Evolutionary conservation across 2,797 vertebrate species (phyloP).

Genomic region (Pterois miles): DNA sequence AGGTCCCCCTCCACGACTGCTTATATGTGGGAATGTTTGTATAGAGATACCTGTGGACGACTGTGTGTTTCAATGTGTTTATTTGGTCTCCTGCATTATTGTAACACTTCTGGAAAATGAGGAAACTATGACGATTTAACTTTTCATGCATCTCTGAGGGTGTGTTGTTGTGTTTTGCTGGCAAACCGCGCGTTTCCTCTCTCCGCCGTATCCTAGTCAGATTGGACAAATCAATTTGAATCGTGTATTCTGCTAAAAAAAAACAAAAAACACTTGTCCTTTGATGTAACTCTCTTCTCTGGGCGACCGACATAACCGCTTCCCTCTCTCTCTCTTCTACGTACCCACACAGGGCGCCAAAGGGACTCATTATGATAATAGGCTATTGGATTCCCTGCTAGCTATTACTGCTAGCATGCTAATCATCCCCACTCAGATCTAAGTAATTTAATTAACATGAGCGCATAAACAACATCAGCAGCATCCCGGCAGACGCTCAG

Average conservation of each 20-base stretch:
- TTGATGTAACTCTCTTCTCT: conserved; percentile 47
- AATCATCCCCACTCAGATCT: conserved; percentile 68
- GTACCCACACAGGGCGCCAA: conserved; percentile 43
- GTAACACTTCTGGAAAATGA: background rate
- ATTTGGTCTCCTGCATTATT: background rate
- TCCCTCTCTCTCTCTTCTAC: conserved; percentile 6
- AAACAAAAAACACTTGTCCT: conserved; percentile 39
- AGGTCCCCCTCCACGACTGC: conserved; percentile 3
- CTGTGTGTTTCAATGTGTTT: background rate
- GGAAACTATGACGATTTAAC: background rate
- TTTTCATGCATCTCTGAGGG: background rate
- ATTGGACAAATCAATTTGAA: conserved; percentile 58
- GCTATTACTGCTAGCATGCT: conserved; percentile 73
- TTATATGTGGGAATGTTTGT: background rate
- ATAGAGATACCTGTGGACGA: background rate
- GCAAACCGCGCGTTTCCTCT: background rate
- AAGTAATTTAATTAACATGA: conserved; percentile 75
- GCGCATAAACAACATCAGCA: conserved; percentile 64
- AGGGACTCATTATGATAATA: conserved; percentile 76
- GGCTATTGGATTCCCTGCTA: conserved; percentile 71
- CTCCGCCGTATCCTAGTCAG: conserved; percentile 24
- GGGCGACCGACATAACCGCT: conserved; percentile 19
- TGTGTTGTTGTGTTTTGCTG: background rate
- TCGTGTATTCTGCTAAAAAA: conserved; percentile 39
- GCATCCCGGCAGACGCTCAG: conserved; percentile 23